phyloP scores from a whole-genome alignment of 2,113 vertebrate genomes.

The Myodes glareolus region DNA sequence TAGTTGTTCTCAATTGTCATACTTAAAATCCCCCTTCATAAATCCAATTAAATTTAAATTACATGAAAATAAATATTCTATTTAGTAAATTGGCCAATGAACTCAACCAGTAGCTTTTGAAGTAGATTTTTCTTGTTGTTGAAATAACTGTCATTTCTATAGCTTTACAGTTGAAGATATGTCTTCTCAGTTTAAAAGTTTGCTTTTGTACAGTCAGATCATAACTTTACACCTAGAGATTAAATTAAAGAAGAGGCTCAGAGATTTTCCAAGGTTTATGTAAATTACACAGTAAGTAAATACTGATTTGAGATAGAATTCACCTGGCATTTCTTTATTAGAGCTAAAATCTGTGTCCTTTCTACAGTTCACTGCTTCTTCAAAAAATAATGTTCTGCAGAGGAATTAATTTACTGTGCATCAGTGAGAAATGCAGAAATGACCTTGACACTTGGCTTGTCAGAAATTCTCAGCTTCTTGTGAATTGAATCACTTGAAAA shows the following conservation, averaged over 20 bases:
- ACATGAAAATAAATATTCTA: not conserved
- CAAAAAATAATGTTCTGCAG: not conserved
- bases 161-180: not conserved
- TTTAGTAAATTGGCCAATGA: not conserved
- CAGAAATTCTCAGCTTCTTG: not conserved
- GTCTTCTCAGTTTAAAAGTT: not conserved
- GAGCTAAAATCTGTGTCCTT: not conserved
- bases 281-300: not conserved
- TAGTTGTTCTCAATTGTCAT: not conserved
- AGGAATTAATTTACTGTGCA: not conserved
- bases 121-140: not conserved
- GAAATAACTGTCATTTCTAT: not conserved
- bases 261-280: not conserved
- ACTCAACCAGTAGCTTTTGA: not conserved
- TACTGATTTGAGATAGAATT: not conserved
- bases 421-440: constrained; percentile 14
- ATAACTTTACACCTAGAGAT: not conserved
- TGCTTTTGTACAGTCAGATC: not conserved
- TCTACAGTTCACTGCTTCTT: not conserved
- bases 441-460: constrained; percentile 3
- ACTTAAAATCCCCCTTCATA: not conserved
- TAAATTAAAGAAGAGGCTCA: not conserved
- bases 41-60: not conserved
- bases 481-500: constrained; percentile 27
- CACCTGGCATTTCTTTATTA: not conserved